These are phyloP conservation scores for Neodon shergylaensis DNA, from an alignment of 2,113 vertebrate genomes.

Conservation along the genomic window DNA sequence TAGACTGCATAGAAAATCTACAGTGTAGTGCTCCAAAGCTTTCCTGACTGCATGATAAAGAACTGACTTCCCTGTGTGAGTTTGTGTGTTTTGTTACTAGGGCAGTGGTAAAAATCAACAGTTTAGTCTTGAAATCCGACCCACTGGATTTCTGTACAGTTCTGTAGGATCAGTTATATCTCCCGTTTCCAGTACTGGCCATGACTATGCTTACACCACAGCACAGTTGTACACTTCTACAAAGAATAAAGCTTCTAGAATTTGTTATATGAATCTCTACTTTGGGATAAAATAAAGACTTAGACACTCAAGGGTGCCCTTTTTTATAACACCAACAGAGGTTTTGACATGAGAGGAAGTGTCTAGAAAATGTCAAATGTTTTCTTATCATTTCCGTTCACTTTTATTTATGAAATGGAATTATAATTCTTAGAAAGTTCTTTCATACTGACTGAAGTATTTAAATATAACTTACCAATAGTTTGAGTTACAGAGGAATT, in stretches of 20 bases:
- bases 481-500: background rate
- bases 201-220: background rate
- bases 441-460: background rate
- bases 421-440: background rate
- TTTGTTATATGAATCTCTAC: background rate
- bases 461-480: background rate
- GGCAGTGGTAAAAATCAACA: background rate
- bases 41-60: background rate
- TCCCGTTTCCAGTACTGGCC: background rate
- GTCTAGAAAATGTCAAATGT: background rate
- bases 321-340: background rate
- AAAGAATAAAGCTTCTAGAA: background rate
- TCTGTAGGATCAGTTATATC: background rate
- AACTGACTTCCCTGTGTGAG: background rate
- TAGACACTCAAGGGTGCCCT: background rate
- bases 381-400: background rate
- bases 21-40: background rate
- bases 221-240: background rate
- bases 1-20: background rate
- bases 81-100: background rate
- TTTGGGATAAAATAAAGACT: background rate
- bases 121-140: background rate
- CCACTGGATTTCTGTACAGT: background rate
- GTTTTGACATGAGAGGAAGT: background rate
- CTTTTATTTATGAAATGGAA: background rate